These are phyloP conservation scores for Perca fluviatilis DNA, from an alignment of 2,113 vertebrate genomes.

Conservation along the genomic window DNA sequence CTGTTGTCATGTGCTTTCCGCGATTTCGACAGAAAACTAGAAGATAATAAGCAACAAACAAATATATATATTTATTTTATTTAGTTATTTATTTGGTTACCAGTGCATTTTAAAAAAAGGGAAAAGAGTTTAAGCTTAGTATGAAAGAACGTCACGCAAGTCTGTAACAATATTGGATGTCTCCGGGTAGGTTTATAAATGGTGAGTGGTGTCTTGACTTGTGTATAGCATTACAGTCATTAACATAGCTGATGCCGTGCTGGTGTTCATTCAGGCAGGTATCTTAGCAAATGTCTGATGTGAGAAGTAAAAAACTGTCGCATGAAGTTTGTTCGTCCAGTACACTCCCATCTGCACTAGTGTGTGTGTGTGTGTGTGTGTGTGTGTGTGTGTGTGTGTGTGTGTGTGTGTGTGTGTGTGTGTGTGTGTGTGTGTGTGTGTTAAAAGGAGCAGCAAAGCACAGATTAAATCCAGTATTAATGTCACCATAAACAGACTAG, in stretches of 20 bases:
- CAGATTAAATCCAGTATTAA: conserved; percentile 21
- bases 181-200: background rate
- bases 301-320: background rate
- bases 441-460: background rate
- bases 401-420: background rate
- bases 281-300: background rate
- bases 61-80: background rate
- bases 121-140: background rate
- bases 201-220: background rate
- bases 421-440: conserved; percentile 1
- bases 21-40: background rate
- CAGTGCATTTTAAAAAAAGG: background rate
- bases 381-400: conserved; percentile 1
- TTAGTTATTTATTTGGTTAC: too few species aligned
- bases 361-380: background rate
- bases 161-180: background rate
- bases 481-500: conserved; percentile 39
- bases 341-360: background rate
- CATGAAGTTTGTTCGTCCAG: background rate
- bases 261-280: background rate
- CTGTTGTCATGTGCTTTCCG: background rate
- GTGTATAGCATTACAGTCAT: background rate
- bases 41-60: background rate
- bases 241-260: background rate
- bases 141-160: background rate